phyloP scores from a whole-genome alignment of 2,797 vertebrate genomes.

The Cyprinodon diabolis region DNA sequence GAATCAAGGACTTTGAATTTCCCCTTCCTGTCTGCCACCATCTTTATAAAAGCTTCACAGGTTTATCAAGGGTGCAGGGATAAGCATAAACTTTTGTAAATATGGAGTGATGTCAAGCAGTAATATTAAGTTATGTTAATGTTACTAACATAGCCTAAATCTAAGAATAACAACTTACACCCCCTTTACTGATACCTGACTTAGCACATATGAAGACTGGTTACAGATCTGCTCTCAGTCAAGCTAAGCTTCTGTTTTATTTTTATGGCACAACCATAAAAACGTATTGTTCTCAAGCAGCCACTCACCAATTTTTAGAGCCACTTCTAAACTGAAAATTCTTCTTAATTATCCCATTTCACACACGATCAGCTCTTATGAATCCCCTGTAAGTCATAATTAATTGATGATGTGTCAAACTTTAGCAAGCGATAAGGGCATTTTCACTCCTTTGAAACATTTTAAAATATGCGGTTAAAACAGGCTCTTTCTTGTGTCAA shows the following conservation, averaged over 20 bases:
- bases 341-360: slow-evolving; percentile 70
- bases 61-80: not conserved
- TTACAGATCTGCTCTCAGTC: slow-evolving; percentile 36
- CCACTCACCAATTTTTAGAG: slow-evolving; percentile 57
- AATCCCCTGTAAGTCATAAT: slow-evolving; percentile 50
- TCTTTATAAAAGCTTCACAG: not conserved
- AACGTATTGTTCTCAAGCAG: slow-evolving; percentile 64
- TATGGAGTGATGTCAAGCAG: not conserved
- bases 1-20: too few species aligned
- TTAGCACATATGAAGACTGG: not conserved
- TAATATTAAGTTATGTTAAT: not conserved
- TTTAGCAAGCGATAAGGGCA: slow-evolving; percentile 18
- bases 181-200: slow-evolving; percentile 11
- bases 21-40: too few species aligned
- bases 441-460: not conserved
- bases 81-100: not conserved
- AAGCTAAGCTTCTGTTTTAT: slow-evolving; percentile 14
- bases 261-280: slow-evolving; percentile 67
- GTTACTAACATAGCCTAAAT: not conserved
- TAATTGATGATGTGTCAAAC: slow-evolving; percentile 59
- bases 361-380: slow-evolving; percentile 65
- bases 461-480: not conserved
- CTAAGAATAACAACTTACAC: slow-evolving; percentile 26
- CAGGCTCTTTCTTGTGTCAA: not conserved
- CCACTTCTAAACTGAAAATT: slow-evolving; percentile 52